Evolutionary conservation across 37 sponge, comb jelly and placozoan species (phyloP).

Genomic region (Chondrilla cf. caribensis): DNA sequence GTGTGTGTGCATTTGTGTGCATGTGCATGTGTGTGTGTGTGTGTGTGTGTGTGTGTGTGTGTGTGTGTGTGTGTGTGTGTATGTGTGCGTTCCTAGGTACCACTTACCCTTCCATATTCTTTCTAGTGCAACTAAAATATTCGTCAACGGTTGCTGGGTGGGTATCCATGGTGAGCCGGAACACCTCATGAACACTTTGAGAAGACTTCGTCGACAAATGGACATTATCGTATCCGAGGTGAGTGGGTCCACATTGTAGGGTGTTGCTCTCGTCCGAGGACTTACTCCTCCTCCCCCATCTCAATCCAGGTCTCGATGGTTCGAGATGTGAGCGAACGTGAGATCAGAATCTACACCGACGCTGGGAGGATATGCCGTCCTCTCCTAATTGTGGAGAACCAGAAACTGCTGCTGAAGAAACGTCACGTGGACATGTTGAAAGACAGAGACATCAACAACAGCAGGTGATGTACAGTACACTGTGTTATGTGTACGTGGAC

Average conservation of each 20-base stretch:
- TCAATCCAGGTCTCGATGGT: slow-evolving; percentile 86
- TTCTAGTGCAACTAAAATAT: slow-evolving; percentile 98
- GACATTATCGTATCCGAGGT: slow-evolving; percentile 99
- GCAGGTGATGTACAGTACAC: slow-evolving; percentile 47
- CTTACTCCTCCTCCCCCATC: too few species aligned
- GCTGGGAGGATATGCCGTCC: slow-evolving; percentile 98
- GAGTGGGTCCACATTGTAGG: slow-evolving; percentile 7
- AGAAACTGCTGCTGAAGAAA: slow-evolving; percentile 93
- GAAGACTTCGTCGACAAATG: slow-evolving; percentile 97
- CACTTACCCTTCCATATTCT: not conserved
- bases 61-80: too few species aligned
- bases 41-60: not conserved
- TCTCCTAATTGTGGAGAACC: slow-evolving; percentile 98
- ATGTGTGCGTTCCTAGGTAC: not conserved
- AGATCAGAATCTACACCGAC: slow-evolving; percentile 98
- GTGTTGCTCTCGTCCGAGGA: too few species aligned
- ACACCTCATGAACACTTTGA: slow-evolving; percentile 95
- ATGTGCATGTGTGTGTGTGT: not conserved
- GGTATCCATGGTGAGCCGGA: slow-evolving; percentile 98
- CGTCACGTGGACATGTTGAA: slow-evolving; percentile 94
- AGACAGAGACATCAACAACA: slow-evolving; percentile 92
- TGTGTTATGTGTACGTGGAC: not conserved
- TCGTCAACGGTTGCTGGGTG: slow-evolving; percentile 99
- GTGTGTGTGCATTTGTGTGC: too few species aligned
- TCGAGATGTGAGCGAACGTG: slow-evolving; percentile 92